Base-by-base conservation (phyloP, 2,797 vertebrate species). In the Emys orbicularis region DNA sequence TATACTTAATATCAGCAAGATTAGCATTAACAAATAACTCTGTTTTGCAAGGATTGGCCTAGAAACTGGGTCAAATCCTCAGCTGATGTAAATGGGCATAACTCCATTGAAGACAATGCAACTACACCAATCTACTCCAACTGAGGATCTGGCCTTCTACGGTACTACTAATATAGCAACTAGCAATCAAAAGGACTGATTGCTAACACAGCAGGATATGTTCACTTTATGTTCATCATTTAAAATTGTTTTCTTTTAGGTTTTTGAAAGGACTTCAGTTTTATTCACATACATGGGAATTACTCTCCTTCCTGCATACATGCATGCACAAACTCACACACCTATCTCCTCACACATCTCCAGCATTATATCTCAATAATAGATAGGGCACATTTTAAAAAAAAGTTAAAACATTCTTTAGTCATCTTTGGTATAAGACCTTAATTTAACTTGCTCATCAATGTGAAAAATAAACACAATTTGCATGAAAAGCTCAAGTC, bases 401-500 rank as follows among this genome's bases (percentile, higher is more conserved):
- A 57, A 47, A 47, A 57, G 12, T 5, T 9, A 57, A 23, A 68
- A 18, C 9, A 12, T 27, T 27, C 6, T 76, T 76, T 44, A 25
- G 13, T 29, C 72, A 76, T 76, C 25, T 76, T 76, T 76, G 65
- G 41, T 23, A 15, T 44, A 47, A 76, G 72, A 29, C 41, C 23
- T 47, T 76, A 47, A 76, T 76, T 76, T 47, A 76, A 90, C 87
- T 41, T 88, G 13, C 10, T 93, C 5, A 44, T 92, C 27, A 65
- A 3, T 53, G 13, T 88, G 61, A 15, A 76, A 96, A 94, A 92
- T 91, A 54, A 86, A 81, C 47, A 86, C 53, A 92, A 89, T 21
- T 77, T 61, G 65, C 86, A 81, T 74, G 85, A 57, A 91, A 81
- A 94, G 88, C 25, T 27, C 23, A 47, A 27, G 12, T 44, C 37